A percentile compares a stretch with the other conserved stretches of the same genome.
Evolutionary conservation across 2,113 vertebrate genomes (phyloP).

Genomic region (Meles meles): DNA sequence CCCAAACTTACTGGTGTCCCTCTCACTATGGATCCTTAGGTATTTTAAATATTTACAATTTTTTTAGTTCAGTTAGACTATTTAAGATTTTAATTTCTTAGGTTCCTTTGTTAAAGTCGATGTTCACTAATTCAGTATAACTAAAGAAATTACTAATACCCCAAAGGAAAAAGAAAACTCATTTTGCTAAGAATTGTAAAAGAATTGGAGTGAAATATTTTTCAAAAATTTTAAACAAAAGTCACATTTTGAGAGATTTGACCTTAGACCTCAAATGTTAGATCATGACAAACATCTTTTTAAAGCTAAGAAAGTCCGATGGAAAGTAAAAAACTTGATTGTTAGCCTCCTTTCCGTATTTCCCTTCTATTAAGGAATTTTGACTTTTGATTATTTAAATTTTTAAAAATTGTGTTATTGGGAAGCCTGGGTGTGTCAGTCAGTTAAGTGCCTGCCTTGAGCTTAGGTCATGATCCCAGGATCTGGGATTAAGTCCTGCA

Average conservation of each 20-base stretch:
- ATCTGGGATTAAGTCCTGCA: no score
- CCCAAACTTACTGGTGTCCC: neutral
- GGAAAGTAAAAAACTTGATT: neutral
- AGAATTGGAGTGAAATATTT: slow-evolving; percentile 14
- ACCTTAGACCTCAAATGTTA: neutral
- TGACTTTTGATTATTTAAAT: neutral
- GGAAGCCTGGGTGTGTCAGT: no score
- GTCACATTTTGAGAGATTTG: neutral
- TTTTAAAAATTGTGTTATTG: neutral
- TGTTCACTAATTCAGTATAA: neutral
- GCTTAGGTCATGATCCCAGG: no score
- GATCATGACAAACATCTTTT: neutral
- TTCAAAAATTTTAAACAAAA: neutral
- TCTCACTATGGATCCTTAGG: neutral
- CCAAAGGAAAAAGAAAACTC: slow-evolving; percentile 9
- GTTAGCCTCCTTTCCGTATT: neutral
- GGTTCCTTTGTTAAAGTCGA: neutral
- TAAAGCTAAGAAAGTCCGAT: neutral
- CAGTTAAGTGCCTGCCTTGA: no score
- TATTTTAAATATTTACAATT: neutral
- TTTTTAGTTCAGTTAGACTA: neutral
- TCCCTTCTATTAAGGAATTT: neutral
- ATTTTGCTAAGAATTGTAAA: slow-evolving; percentile 25
- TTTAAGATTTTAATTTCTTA: neutral
- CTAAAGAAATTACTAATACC: neutral